phyloP scores from a whole-genome alignment of 2,797 vertebrate genomes.

The Oreortyx pictus region DNA sequence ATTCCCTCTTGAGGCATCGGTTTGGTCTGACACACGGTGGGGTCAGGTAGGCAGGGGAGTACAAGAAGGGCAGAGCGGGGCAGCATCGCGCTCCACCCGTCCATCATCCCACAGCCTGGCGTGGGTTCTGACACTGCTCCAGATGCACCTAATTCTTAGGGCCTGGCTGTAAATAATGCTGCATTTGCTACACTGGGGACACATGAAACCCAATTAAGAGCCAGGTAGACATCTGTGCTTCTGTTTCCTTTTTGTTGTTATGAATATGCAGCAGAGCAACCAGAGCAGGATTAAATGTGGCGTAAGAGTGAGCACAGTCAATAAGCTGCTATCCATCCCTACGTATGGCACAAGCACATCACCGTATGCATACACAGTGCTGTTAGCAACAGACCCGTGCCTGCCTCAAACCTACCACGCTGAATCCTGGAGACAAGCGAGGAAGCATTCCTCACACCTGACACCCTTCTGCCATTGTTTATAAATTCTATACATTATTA shows the following conservation, averaged over 20 bases:
- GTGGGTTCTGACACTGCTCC: slow-evolving; percentile 44
- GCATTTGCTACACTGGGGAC: slow-evolving; percentile 55
- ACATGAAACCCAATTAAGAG: slow-evolving; percentile 54
- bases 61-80: neutral
- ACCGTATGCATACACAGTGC: neutral
- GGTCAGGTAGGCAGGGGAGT: neutral
- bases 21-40: neutral
- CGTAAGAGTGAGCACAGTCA: neutral
- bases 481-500: neutral
- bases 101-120: neutral
- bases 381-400: neutral
- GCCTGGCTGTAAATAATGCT: slow-evolving; percentile 62
- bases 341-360: neutral
- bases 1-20: neutral
- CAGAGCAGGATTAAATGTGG: slow-evolving; percentile 47
- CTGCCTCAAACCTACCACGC: neutral
- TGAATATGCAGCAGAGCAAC: slow-evolving; percentile 59
- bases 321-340: slow-evolving; percentile 7
- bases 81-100: neutral
- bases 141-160: slow-evolving; percentile 67
- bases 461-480: neutral
- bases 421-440: neutral
- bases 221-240: slow-evolving; percentile 71
- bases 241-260: slow-evolving; percentile 54
- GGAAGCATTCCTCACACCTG: neutral